Base-by-base conservation (phyloP, 2,113 vertebrate species). In the Haemorhous mexicanus region DNA sequence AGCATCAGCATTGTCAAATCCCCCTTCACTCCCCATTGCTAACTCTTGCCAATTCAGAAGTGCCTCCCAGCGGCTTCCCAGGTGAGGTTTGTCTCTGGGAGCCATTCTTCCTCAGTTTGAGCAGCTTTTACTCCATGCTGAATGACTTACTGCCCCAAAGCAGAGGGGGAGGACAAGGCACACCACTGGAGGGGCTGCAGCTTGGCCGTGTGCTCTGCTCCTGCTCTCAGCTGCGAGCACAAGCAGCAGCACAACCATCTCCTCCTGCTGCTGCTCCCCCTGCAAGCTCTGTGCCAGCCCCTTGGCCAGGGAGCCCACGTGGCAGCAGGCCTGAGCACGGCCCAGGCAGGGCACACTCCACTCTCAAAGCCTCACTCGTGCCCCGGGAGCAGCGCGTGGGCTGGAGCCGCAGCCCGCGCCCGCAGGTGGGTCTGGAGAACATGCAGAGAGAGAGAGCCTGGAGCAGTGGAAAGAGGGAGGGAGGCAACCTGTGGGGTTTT, bases 141-240 rank as follows among this genome's bases (percentile, higher is more conserved):
- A 85, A 64, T 44, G 67, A 95, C 90, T 95, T 91, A 59, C 24
- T 67, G 27, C 46, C 75, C 43, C 64, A 52, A 63, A 87, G 72
- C 19, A 28, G 55, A 32, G 32, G 19, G 17, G 55, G 49, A 75
- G 82, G 44, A 53, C 7, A 11, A 63, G 33, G 33, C 27, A 26
- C 68, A 28, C 3, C 84, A 18, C 64, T 21, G 32, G 64, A 81
- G 86, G 89, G 93, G 80, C 68, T 87, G 83, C 89, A 86, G 83
- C 43, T 32, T 13, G 63, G 63, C 53, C 2, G 10, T 0, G 0
- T 2, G 49, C 83, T 92, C 46, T 3, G 53, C 80, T 75, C 61
- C 68, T 8, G 59, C 0, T 0, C 67, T 64, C 1, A 1, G 62
- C 62, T 83, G 15, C 3, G 1, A 0, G 0, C 21, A 6, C 87